Base-by-base conservation (phyloP, 2,113 vertebrate genomes). In the Willisornis vidua region DNA sequence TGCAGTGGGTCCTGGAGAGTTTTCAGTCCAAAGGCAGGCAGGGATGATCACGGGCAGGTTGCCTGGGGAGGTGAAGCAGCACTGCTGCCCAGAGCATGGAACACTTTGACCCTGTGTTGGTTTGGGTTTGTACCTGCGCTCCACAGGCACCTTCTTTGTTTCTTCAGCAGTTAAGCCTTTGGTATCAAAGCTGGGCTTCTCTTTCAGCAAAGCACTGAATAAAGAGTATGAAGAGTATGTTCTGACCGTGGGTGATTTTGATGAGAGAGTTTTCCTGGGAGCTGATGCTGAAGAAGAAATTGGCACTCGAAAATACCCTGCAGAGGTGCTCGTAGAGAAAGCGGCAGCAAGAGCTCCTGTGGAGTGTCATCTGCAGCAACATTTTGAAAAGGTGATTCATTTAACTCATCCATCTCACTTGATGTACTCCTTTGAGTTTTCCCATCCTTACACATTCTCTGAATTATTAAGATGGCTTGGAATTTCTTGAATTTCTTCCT, bases 191-290 rank as follows among this genome's bases (percentile, higher is more conserved):
- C 46, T 41, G 92, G 25, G 55, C 39, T 85, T 98, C 82, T 97
- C 86, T 88, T 93, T 5, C 97, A 99, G 99, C 96, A 99, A 99
- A 98, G 98, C 98, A 37, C 91, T 99, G 49, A 99, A 99, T 96
- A 98, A 98, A 55, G 99, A 99, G 94, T 99, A 99, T 29, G 99
- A 99, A 94, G 99, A 99, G 79, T 99, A 99, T 6, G 99, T 99
- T 85, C 95, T 99, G 95, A 99, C 99, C 0, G 98, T 99, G 90
- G 99, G 99, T 39, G 99, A 99, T 91, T 99, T 99, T 29, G 99
- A 99, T 9, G 99, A 99, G 96, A 98, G 99, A 19, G 98, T 99
- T 90, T 99, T 99, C 98, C 97, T 99, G 77, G 99, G 98, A 72
- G 99, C 98, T 29, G 99, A 99, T 58, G 99, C 99, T 2, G 99